These are phyloP conservation scores for Drosophila ogumai DNA, from an alignment of 1,140 invertebrate species.

Conservation along the genomic window DNA sequence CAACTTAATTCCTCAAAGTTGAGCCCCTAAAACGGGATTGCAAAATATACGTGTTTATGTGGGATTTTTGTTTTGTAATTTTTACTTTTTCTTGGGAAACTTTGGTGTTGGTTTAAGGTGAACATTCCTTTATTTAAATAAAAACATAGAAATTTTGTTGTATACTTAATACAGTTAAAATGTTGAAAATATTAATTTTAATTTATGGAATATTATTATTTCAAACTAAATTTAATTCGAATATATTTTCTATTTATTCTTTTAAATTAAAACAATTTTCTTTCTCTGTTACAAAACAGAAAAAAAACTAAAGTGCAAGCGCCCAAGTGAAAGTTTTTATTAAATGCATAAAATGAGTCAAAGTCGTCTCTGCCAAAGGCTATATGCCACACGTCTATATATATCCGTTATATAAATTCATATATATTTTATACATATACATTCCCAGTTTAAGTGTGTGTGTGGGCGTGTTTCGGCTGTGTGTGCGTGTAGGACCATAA, in stretches of 20 bases:
- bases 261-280: too few species aligned
- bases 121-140: background rate
- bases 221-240: too few species aligned
- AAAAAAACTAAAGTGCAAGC: conserved; percentile 53
- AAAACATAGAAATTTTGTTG: background rate
- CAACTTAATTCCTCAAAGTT: conserved; percentile 14
- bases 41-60: background rate
- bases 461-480: conserved; percentile 45
- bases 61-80: background rate
- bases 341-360: conserved; percentile 78
- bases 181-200: background rate
- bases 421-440: conserved; percentile 4
- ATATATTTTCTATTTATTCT: too few species aligned
- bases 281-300: background rate
- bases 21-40: background rate
- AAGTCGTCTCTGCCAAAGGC: conserved; percentile 58
- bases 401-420: conserved; percentile 4
- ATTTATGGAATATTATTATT: background rate
- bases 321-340: conserved; percentile 78
- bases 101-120: background rate
- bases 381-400: conserved; percentile 34
- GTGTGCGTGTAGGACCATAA: conserved; percentile 64
- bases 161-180: background rate
- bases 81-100: background rate
- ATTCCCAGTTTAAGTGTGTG: conserved; percentile 6